Evolutionary conservation across 2,797 vertebrate species (phyloP), one percentile per base, ranked within the genome.

Genomic region (Sorex maritimensis): DNA sequence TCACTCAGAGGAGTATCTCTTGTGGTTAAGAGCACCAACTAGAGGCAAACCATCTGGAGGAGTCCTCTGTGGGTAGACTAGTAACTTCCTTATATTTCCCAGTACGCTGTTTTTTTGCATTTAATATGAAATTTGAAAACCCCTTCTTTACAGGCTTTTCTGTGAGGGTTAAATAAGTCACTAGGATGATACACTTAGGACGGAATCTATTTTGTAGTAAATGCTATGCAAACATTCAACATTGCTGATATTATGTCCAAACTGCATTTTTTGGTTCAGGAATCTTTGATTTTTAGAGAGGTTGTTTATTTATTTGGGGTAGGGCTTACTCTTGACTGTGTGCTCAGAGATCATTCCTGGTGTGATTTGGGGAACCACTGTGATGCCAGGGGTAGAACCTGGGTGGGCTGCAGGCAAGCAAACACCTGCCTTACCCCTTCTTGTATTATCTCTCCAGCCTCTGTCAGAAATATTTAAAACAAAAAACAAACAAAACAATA

Each of bases 111-210:
- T 92, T 93, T 38, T 30, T 86, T 46, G 21, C 19, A 52, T 74
- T 91, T 88, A 46, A 79, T 81, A 79, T 68, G 1, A 58, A 30
- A 84, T 13, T 83, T 55, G 84, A 68, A 68, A 78, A 17, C 26
- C 23, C 52, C 11, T 86, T 63, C n/a, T 34, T 75, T 65, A 24
- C 15, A 63, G 34, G 46, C 41, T 52, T 72, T 90, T 89, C 81
- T 12, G 19, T 24, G 65, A 81, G 10, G 8, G 12, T 74, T 74
- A 88, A 30, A 26, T 90, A 65, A 83, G 68, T 80, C 74, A 69
- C 24, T 38, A 52, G 79, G 63, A 73, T 11, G 24, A 74, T 65
- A 38, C 6, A 44, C 38, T 74, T 34, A 71, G 28, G 26, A 44
- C 13, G 61, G 34, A 74, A 34, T 15, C 38, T 87, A 65, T 34